Evolutionary conservation across 2,113 vertebrate species (phyloP).

Genomic region (Micromys minutus): DNA sequence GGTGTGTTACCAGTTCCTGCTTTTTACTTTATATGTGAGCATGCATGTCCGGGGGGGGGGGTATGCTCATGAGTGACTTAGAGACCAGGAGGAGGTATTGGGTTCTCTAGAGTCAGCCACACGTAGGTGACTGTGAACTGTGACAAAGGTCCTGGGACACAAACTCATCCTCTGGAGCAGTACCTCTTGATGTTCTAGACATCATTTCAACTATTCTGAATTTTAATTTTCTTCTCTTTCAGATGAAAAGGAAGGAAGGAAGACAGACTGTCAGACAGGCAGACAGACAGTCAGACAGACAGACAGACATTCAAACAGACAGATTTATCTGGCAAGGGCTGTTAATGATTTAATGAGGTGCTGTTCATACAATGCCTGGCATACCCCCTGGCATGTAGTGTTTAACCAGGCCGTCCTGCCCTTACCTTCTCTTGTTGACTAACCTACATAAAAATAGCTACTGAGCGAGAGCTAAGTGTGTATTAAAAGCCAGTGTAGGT

Average conservation of each 20-base stretch:
- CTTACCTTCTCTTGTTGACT: background rate
- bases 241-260: background rate
- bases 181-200: background rate
- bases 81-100: background rate
- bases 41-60: too few relatives aligned
- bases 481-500: background rate
- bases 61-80: background rate
- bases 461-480: background rate
- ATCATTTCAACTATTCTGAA: background rate
- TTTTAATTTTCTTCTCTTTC: constrained; percentile 38
- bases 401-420: background rate
- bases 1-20: background rate
- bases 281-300: background rate
- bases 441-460: background rate
- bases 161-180: background rate
- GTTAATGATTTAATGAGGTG: constrained; percentile 3
- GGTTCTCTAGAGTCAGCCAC: background rate
- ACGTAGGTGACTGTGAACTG: background rate
- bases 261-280: too few relatives aligned
- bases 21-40: background rate
- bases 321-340: background rate
- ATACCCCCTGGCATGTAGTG: background rate
- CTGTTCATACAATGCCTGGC: background rate
- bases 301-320: too few relatives aligned
- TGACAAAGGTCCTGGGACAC: background rate